Percentiles rank a stretch among this genome's conserved stretches.
phyloP scores from a whole-genome alignment of 2,888 invertebrate genomes.

The Phymatocera aterrima region DNA sequence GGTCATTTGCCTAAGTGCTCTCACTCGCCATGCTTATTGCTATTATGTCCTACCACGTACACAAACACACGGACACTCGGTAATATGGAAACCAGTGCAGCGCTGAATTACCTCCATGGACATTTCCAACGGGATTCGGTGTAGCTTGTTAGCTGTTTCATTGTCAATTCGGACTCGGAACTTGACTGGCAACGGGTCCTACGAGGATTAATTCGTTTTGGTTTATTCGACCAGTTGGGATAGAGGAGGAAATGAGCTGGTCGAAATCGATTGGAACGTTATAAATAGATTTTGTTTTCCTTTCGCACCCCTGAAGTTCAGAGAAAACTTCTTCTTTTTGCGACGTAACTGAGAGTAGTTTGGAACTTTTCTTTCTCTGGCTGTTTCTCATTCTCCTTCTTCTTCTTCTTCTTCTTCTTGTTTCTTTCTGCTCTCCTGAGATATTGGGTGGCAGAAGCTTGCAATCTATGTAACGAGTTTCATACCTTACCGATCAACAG shows the following conservation, averaged over 20 bases:
- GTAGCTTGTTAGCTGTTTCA: not conserved
- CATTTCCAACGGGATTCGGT: not conserved
- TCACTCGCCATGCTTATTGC: conserved; percentile 23
- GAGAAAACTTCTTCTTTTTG: conserved; percentile 6
- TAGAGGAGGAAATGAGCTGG: conserved; percentile 10
- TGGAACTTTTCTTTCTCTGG: conserved; percentile 3
- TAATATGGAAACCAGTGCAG: not conserved
- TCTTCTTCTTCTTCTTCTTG: not conserved
- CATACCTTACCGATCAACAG: not conserved
- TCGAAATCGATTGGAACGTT: conserved; percentile 32
- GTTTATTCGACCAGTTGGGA: not conserved
- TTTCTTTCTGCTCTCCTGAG: conserved; percentile 10
- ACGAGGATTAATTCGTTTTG: conserved; percentile 14
- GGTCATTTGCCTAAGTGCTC: conserved; percentile 19
- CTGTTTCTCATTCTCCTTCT: not conserved
- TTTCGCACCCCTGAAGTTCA: conserved; percentile 20
- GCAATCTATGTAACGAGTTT: not conserved
- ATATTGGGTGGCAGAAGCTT: conserved; percentile 12
- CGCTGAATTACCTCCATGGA: not conserved
- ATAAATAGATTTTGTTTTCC: conserved; percentile 41
- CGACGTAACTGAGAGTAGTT: conserved; percentile 29
- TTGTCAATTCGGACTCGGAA: not conserved
- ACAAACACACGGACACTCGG: not conserved
- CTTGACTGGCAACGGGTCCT: not conserved
- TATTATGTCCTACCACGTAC: conserved; percentile 1